Evolutionary conservation across 2,797 vertebrate genomes (phyloP).

Genomic region (Simalia tracyae): DNA sequence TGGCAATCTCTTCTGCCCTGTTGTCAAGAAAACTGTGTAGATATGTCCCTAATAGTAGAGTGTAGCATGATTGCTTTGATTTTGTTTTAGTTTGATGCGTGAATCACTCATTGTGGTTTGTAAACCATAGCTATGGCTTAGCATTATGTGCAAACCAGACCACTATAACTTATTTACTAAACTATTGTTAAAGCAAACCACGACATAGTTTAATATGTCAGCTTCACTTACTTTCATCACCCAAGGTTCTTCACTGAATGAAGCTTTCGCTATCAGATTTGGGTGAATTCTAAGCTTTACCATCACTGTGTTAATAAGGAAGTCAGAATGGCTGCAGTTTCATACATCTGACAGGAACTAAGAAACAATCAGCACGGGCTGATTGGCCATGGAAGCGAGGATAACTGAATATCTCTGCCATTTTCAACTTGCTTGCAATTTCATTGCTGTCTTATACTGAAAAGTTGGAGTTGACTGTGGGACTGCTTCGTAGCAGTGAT

Average conservation of each 20-base stretch:
- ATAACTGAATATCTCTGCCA: neutral
- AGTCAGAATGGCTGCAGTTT: neutral
- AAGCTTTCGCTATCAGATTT: conserved; percentile 39
- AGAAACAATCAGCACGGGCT: neutral
- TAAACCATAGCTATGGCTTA: neutral
- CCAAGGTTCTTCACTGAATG: conserved; percentile 51
- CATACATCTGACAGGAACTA: neutral
- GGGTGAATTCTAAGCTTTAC: conserved; percentile 42
- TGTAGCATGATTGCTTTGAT: neutral
- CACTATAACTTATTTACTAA: neutral
- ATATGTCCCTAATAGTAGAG: neutral
- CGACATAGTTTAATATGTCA: neutral
- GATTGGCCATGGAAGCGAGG: neutral
- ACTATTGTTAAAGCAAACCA: neutral
- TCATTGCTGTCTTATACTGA: neutral
- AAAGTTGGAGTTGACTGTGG: neutral
- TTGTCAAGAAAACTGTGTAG: neutral
- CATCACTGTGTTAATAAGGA: neutral
- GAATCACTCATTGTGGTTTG: neutral
- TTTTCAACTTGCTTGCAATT: neutral
- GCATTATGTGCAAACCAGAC: neutral
- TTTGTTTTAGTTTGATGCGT: neutral
- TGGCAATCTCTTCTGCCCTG: neutral
- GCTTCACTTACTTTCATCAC: conserved; percentile 45
- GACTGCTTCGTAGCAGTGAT: neutral